Evolutionary conservation across 2,888 invertebrate genomes (phyloP), one percentile per base, ranked within the genome.

Genomic region (Dynastes maya): DNA sequence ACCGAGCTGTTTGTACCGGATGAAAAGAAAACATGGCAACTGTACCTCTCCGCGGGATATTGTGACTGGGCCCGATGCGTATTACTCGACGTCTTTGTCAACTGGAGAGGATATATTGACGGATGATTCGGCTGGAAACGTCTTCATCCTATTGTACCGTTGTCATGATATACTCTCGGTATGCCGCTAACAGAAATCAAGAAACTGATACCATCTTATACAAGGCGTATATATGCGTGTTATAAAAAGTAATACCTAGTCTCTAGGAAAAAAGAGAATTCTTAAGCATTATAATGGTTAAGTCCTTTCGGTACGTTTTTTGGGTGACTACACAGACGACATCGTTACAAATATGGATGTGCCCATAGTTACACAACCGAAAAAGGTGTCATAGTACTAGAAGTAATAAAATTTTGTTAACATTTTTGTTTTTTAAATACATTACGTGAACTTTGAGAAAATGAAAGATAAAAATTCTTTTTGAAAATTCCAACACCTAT

Each of bases 31-130:
- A 80, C 80, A 82, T 79, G 78, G 79, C 76, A 75, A 78, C 70
- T 76, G 79, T 80, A 65, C 80, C 71, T 63, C 81, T 68, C 82
- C 29, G 78, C 81, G 76, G 82, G 82, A 79, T 79, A 82, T 80
- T 81, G 80, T 82, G 82, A 79, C 81, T 37, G 79, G 78, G 72
- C 71, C 77, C 79, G 76, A 79, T 68, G 76, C 78, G 80, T 76
- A 83, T 81, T 81, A 82, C 82, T 67, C n/a, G 77, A 61, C 78
- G 78, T 61, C 80, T 80, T 82, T 82, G 82, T 81, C 80, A 79
- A 78, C 81, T 80, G 78, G 81, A 82, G 80, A 81, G 82, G 80
- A 80, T 82, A 80, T 82, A 82, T 83, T 82, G 83, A 82, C 80
- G 80, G 82, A 83, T 83, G 80, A 83, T 83, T 80, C 79, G 79